Percentiles rank a stretch among this genome's conserved stretches.
phyloP scores from a whole-genome alignment of 2,888 invertebrate genomes.

The Xestobium rufovillosum region DNA sequence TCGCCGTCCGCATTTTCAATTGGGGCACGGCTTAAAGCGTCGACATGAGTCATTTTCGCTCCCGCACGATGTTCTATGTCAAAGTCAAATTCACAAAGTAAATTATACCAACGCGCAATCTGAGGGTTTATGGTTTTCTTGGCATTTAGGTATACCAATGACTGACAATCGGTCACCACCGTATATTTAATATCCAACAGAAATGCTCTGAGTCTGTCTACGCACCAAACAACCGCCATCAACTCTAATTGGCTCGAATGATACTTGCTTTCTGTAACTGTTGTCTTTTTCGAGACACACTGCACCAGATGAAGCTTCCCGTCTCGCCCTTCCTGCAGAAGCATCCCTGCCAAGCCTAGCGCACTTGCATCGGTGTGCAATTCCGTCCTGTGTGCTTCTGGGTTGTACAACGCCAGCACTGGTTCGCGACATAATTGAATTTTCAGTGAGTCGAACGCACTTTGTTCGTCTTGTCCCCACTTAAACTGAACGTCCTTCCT shows the following conservation, averaged over 20 bases:
- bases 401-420: neutral
- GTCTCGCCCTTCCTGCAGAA: neutral
- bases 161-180: conserved; percentile 11
- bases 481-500: neutral
- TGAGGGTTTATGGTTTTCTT: conserved; percentile 6
- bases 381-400: neutral
- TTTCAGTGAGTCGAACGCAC: neutral
- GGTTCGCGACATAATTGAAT: neutral
- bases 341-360: neutral
- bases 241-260: neutral
- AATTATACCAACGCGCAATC: neutral
- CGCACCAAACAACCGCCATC: neutral
- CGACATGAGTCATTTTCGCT: neutral
- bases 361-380: neutral
- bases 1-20: neutral
- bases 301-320: neutral
- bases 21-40: neutral
- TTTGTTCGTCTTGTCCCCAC: neutral
- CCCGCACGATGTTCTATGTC: neutral
- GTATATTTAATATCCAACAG: conserved; percentile 23
- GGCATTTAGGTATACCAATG: conserved; percentile 13
- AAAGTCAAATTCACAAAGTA: neutral
- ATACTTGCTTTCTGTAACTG: neutral
- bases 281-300: neutral
- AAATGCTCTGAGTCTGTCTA: conserved; percentile 14